Base-by-base conservation (phyloP, 2,888 invertebrate genomes). In the Polydrusus cervinus region DNA sequence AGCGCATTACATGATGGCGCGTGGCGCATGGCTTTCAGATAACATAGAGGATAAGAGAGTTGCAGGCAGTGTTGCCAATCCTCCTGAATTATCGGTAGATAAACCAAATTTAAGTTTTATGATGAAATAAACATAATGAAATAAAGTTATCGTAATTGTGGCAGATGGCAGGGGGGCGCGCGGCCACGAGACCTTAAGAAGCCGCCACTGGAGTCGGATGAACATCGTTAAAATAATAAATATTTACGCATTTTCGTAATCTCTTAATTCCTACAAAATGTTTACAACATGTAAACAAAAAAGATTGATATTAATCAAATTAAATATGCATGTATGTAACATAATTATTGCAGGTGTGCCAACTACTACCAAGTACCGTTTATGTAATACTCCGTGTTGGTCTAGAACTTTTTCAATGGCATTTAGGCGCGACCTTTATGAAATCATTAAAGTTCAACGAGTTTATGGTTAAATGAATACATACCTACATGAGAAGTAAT, bases 351-450 rank as follows among this genome's bases (percentile, higher is more conserved):
- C 3, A 53, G 51, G 66, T n/a, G 66, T 16, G 53, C 3, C 38
- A 47, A 9, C n/a, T 16, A 7, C 45, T 7, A 9, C 45, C 47
- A 51, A 53, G 51, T 51, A 51, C 49, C 49, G 25, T 66, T 66
- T 53, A 53, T 66, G 38, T 66, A 53, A 66, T 20, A 16, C 20
- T 1, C 10, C 40, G 16, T 43, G 20, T 64, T 64, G 64, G 10
- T 45, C 25, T 45, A 64, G 16, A 55, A 20, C 34, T 49, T 40
- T 70, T 60, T 70, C 62, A 70, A 70, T 61, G 49, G 61, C 70
- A 62, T 10, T 34, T 49, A 51, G 14, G 16, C 30, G 49, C 34
- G 49, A 30, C 64, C 64, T 64, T 49, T 38, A 16, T 38, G 10
- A 60, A 16, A 38, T 10, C 14, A 7, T 34, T 38, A 40, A 38